Percentiles rank a stretch among this genome's conserved stretches.
Conservation (phyloP, 2,888 invertebrate species). For the Gortyna flavago region DNA sequence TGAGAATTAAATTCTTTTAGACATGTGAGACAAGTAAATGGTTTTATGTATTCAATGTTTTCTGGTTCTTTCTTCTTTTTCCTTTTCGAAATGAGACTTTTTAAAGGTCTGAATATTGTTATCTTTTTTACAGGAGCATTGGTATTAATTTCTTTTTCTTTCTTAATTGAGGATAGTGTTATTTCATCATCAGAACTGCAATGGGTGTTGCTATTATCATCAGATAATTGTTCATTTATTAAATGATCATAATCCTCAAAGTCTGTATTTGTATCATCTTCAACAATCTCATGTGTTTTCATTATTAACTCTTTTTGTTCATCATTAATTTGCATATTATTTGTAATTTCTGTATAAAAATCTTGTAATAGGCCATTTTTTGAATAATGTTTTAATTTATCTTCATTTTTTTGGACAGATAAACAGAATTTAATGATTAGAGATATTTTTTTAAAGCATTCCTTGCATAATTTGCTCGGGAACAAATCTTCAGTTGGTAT, state of each 20-base stretch:
- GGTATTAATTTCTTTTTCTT: constrained; percentile 10
- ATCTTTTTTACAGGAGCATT: background rate
- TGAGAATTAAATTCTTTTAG: no score
- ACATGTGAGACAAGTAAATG: no score
- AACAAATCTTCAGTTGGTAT: constrained; percentile 66
- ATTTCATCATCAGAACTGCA: constrained; percentile 47
- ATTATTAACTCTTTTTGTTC: constrained; percentile 17
- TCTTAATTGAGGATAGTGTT: constrained; percentile 22
- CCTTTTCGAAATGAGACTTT: constrained; percentile 1
- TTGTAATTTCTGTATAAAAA: constrained; percentile 61
- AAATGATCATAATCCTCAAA: constrained; percentile 10
- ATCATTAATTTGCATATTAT: constrained; percentile 43
- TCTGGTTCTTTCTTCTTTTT: no score
- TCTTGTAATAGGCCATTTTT: constrained; percentile 53
- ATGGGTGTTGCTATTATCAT: constrained; percentile 23
- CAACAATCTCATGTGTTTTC: constrained; percentile 22
- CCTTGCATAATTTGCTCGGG: constrained; percentile 74
- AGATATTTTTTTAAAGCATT: constrained; percentile 71
- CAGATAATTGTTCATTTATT: constrained; percentile 18
- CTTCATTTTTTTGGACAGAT: constrained; percentile 72
- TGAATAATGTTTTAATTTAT: constrained; percentile 63
- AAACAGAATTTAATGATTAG: constrained; percentile 69
- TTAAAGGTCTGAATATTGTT: constrained; percentile 12
- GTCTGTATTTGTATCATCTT: constrained; percentile 13
- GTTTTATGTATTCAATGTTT: no score